These are phyloP conservation scores for Pocillopora meandrina DNA, from an alignment of 92 coral and sea anemone genomes.

Conservation along the genomic window DNA sequence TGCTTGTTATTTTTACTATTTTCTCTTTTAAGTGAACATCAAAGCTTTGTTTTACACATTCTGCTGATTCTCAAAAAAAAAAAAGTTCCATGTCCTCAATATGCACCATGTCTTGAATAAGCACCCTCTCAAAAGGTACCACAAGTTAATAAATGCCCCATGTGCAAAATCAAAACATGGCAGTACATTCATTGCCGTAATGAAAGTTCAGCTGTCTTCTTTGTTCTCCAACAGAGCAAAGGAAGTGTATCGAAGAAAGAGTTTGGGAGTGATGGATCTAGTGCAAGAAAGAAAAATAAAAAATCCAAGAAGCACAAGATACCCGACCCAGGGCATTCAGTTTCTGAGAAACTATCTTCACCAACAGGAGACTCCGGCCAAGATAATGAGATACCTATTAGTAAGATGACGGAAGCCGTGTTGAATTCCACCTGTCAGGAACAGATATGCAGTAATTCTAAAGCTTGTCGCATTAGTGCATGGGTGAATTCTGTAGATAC, in stretches of 20 bases:
- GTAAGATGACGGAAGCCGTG: neutral
- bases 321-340: conserved; percentile 8
- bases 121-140: too few relatives aligned
- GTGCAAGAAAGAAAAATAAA: conserved; percentile 13
- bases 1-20: too few relatives aligned
- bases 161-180: too few relatives aligned
- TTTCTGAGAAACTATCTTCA: neutral
- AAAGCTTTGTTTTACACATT: too few relatives aligned
- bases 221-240: conserved; percentile 14
- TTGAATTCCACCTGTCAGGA: conserved; percentile 13
- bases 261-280: neutral
- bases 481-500: conserved; percentile 75
- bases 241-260: conserved; percentile 8
- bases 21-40: too few relatives aligned
- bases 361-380: neutral
- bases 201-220: neutral
- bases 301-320: conserved; percentile 20
- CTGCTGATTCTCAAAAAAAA: too few relatives aligned
- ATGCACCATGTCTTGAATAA: too few relatives aligned
- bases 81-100: too few relatives aligned
- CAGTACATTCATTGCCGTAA: too few relatives aligned
- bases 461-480: conserved; percentile 57
- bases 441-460: conserved; percentile 26
- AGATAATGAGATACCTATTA: neutral
- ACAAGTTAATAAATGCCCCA: too few relatives aligned